These are phyloP conservation scores for Catajapyx aquilonaris DNA, from an alignment of 1,140 invertebrate species.

Conservation along the genomic window DNA sequence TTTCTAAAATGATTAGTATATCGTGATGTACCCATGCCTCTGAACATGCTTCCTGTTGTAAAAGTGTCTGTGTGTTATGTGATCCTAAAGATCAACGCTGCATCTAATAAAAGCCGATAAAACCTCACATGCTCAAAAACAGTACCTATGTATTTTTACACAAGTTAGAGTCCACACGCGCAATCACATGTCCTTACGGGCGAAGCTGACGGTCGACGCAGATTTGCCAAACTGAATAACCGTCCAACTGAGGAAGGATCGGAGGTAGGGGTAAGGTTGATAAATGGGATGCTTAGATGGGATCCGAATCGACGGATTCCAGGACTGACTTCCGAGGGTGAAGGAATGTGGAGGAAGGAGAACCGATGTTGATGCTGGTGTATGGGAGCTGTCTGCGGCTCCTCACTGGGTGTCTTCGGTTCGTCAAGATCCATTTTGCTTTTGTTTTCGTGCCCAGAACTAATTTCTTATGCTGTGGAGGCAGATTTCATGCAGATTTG, in stretches of 20 bases:
- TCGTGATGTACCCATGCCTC: too few species aligned
- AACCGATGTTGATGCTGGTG: neutral
- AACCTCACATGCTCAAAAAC: neutral
- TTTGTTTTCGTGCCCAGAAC: too few species aligned
- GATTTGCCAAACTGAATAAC: neutral
- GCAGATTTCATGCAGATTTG: too few species aligned
- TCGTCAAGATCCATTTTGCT: too few species aligned
- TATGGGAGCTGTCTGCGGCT: neutral
- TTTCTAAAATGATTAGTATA: too few species aligned
- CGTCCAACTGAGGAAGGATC: neutral
- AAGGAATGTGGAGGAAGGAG: neutral
- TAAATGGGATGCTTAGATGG: neutral
- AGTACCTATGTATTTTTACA: neutral
- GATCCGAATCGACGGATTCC: neutral
- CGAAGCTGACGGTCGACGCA: too few species aligned
- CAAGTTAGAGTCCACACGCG: too few species aligned
- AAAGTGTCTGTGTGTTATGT: too few species aligned
- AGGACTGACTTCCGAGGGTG: neutral
- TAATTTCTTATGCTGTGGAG: too few species aligned
- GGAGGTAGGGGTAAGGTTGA: neutral
- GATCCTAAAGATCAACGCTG: neutral
- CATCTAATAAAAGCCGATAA: neutral
- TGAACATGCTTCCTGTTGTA: too few species aligned
- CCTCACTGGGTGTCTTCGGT: too few species aligned
- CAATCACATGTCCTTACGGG: neutral